Conservation (phyloP, 2,888 invertebrate species). For the Odontothrips loti region DNA sequence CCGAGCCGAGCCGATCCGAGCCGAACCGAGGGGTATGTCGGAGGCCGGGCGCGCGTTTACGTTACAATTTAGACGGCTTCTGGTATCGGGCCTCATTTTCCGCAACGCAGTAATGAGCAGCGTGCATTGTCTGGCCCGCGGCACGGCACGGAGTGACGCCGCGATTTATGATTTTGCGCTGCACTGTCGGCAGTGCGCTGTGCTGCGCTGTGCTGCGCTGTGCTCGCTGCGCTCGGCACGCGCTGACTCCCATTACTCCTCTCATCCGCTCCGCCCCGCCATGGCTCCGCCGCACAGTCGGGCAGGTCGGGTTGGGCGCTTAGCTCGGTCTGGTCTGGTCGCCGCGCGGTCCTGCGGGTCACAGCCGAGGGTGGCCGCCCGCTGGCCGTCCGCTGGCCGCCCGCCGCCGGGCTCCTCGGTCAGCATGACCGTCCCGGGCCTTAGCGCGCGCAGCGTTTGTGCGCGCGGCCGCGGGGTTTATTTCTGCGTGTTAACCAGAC, state of each 20-base stretch:
- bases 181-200: too few species aligned
- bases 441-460: background rate
- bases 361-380: too few species aligned
- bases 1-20: background rate
- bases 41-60: background rate
- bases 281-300: too few species aligned
- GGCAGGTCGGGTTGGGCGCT: too few species aligned
- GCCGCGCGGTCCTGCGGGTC: too few species aligned
- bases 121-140: background rate
- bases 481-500: constrained; percentile 19
- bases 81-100: background rate
- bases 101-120: background rate
- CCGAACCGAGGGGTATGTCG: background rate
- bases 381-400: too few species aligned
- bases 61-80: background rate
- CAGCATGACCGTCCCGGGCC: too few species aligned
- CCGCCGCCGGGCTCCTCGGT: too few species aligned
- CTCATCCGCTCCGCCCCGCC: too few species aligned
- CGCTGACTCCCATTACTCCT: background rate
- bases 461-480: background rate
- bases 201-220: background rate
- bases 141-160: too few species aligned
- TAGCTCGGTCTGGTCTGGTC: too few species aligned
- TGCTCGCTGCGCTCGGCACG: background rate
- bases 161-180: too few species aligned